Conservation (phyloP, 2,797 vertebrate species). For the Eleutherodactylus coqui region DNA sequence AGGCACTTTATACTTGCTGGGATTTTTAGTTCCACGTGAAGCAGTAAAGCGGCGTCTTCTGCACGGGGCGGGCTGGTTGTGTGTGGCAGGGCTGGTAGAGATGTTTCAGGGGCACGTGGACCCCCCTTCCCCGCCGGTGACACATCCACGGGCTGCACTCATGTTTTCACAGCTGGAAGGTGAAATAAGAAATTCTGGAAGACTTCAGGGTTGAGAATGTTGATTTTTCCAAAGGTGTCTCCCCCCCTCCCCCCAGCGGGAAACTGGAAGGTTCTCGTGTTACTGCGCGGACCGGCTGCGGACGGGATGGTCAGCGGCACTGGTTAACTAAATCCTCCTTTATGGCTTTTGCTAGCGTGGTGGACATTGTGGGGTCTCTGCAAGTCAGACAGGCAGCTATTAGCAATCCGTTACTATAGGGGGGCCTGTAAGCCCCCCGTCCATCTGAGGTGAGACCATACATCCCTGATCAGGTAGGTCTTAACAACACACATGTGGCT, state of each 20-base stretch:
- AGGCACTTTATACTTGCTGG: neutral
- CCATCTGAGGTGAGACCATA: too few species aligned
- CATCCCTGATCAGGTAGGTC: too few species aligned
- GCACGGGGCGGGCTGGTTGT: neutral
- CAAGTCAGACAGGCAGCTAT: too few species aligned
- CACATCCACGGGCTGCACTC: slow-evolving; percentile 33
- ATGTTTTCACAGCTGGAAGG: slow-evolving; percentile 63
- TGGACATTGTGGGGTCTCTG: neutral
- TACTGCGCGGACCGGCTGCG: slow-evolving; percentile 19
- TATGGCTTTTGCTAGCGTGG: neutral
- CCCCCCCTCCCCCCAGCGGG: slow-evolving; percentile 24
- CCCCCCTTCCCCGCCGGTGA: slow-evolving; percentile 41
- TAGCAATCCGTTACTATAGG: neutral
- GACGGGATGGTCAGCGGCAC: slow-evolving; percentile 21
- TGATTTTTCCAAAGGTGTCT: slow-evolving; percentile 64
- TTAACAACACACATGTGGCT: too few species aligned
- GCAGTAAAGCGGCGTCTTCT: neutral
- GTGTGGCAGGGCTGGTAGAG: slow-evolving; percentile 35
- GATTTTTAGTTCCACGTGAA: neutral
- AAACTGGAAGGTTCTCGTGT: slow-evolving; percentile 42
- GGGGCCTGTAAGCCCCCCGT: too few species aligned
- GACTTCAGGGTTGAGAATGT: slow-evolving; percentile 58
- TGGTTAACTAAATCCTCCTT: neutral
- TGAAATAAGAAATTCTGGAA: slow-evolving; percentile 61
- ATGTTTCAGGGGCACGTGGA: neutral